Percentiles rank a stretch among this genome's conserved stretches.
Evolutionary conservation across 2,888 invertebrate species (phyloP).

Genomic region (Gibbula magus): DNA sequence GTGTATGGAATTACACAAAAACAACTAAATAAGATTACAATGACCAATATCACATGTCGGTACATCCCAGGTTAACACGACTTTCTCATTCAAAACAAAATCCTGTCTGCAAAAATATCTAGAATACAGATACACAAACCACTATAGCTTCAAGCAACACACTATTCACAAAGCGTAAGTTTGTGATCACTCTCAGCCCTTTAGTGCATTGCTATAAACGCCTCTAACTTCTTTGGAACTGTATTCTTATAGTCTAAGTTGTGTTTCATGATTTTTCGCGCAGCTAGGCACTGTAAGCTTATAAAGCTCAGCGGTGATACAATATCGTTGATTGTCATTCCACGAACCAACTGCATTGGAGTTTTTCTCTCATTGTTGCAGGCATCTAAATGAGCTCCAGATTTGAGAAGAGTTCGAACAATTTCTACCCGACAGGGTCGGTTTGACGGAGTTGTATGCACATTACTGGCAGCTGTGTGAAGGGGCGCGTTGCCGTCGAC

Average conservation of each 20-base stretch:
- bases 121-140: neutral
- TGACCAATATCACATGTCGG: no score
- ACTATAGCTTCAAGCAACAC: neutral
- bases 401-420: slow-evolving; percentile 83
- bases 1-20: no score
- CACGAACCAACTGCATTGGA: slow-evolving; percentile 68
- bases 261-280: slow-evolving; percentile 82
- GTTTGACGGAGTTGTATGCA: slow-evolving; percentile 72
- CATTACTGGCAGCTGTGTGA: slow-evolving; percentile 85
- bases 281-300: slow-evolving; percentile 72
- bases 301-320: slow-evolving; percentile 69
- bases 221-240: slow-evolving; percentile 67
- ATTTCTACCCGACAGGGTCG: slow-evolving; percentile 85
- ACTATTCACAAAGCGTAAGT: neutral
- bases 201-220: slow-evolving; percentile 66
- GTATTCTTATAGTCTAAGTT: slow-evolving; percentile 74
- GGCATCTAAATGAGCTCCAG: slow-evolving; percentile 90
- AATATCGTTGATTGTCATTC: slow-evolving; percentile 63
- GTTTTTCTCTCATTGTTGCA: slow-evolving; percentile 68
- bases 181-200: slow-evolving; percentile 20
- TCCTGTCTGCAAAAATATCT: no score
- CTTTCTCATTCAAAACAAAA: no score
- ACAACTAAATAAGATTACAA: no score
- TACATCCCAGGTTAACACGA: no score
- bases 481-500: slow-evolving; percentile 90